Evolutionary conservation across 2,113 vertebrate species (phyloP), one percentile per base, ranked within the genome.

Genomic region (Carlito syrichta): DNA sequence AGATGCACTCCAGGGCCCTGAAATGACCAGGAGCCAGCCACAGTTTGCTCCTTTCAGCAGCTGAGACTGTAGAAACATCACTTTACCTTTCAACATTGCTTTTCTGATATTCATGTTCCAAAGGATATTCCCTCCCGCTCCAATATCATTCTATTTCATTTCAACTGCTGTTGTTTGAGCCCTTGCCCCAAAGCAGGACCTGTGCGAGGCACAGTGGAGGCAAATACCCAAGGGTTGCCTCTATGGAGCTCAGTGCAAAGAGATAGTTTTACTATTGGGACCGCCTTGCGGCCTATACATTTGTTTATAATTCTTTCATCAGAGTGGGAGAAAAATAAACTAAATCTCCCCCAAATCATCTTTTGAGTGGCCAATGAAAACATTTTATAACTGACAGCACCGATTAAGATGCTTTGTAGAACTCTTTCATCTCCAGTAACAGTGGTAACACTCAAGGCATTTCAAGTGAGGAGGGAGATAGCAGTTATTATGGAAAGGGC

Each of bases 51-150:
- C 23, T 86, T 43, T 69, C 81, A 95, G 38, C 32, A 82, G 54
- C 12, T 45, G 10, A 94, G 60, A 27, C 40, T 58, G 7, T 54
- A 48, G 40, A 94, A 77, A 8, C 35, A 92, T 71, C 43, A 2
- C 78, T 83, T 52, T 20, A 40, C 25, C 56, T 95, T 87, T 92
- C 91, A 69, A 88, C 94, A 79, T 35, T 96, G 38, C 30, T 40
- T 93, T 62, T 62, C 76, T 50, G 62, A 45, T 74, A 56, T 11
- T 77, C n/a, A 9, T 0, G n/a, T 81, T 85, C 40, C 91, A 84
- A 78, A 85, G 7, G 23, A 35, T 45, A 66, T 63, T 89, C 32
- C 32, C n/a, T 91, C 27, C 23, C 23, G 52, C 30, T 73, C 85
- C 17, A 43, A 43, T 48, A 23, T 30, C 66, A 50, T 23, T 93